A percentile compares a stretch with the other conserved stretches of the same genome.
phyloP scores from a whole-genome alignment of 2,888 invertebrate species.

The Melanostoma mellinum region DNA sequence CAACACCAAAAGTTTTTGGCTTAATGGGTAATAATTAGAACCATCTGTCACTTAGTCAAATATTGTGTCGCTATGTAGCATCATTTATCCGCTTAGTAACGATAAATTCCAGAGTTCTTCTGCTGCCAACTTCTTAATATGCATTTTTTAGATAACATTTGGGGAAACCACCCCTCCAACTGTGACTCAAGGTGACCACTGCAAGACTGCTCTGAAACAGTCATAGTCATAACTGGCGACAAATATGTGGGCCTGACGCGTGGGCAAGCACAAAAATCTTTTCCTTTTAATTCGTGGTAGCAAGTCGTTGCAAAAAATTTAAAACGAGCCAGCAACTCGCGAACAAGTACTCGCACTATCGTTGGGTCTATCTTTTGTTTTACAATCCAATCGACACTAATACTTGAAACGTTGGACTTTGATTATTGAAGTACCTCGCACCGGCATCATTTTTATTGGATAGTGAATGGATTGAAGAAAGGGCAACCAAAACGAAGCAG shows the following conservation, averaged over 20 bases:
- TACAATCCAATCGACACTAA: conserved; percentile 17
- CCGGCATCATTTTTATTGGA: conserved; percentile 13
- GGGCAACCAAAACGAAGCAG: conserved; percentile 43
- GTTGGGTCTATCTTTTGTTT: conserved; percentile 46
- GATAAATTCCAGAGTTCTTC: neutral
- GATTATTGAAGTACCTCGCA: conserved; percentile 24
- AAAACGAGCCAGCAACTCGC: conserved; percentile 50
- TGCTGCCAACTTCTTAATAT: conserved; percentile 19
- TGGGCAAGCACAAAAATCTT: conserved; percentile 56
- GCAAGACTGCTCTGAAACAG: conserved; percentile 28
- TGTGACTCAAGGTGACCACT: conserved; percentile 55
- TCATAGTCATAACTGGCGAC: conserved; percentile 17
- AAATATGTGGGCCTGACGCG: conserved; percentile 60
- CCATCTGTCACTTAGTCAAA: conserved; percentile 57
- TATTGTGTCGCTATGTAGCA: conserved; percentile 46
- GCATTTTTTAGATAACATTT: conserved; percentile 38
- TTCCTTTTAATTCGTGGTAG: neutral
- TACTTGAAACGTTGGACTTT: neutral
- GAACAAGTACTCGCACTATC: conserved; percentile 27
- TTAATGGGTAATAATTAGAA: conserved; percentile 63
- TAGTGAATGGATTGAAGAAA: conserved; percentile 47
- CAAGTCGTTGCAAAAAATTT: conserved; percentile 13
- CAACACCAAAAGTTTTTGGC: neutral
- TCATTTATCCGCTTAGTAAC: conserved; percentile 47
- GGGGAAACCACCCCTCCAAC: conserved; percentile 8